A percentile compares a stretch with the other conserved stretches of the same genome.
Conservation (phyloP, 2,113 vertebrate genomes). For the Mungos mungo region DNA sequence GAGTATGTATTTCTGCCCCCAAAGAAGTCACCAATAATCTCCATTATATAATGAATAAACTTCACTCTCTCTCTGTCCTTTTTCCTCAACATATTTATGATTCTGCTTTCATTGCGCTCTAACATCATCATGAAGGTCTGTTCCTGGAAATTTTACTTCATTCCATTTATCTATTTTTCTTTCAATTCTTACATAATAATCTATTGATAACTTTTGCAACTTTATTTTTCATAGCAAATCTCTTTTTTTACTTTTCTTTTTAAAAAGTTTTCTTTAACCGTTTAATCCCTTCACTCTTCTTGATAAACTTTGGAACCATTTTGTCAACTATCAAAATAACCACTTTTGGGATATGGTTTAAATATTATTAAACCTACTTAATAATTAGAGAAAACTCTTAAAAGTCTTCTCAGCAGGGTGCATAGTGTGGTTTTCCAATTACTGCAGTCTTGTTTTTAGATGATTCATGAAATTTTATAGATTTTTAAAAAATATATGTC, state of each 20-base stretch:
- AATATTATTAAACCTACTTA: neutral
- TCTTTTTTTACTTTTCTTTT: neutral
- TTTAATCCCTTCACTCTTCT: neutral
- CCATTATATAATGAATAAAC: neutral
- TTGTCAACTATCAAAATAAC: neutral
- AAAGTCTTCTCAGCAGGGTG: neutral
- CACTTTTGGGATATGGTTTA: neutral
- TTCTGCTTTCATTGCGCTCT: neutral
- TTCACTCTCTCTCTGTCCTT: neutral
- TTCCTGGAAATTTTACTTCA: neutral
- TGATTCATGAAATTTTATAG: neutral
- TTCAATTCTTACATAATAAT: neutral
- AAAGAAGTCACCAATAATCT: neutral
- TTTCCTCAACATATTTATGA: neutral
- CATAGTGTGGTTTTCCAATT: neutral
- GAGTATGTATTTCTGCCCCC: neutral
- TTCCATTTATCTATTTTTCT: neutral
- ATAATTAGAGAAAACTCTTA: neutral
- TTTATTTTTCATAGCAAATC: neutral
- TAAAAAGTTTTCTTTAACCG: neutral
- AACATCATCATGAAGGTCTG: neutral
- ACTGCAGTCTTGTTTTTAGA: neutral
- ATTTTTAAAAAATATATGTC: neutral
- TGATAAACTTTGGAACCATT: neutral
- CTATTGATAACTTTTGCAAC: neutral